A percentile compares a stretch with the other conserved stretches of the same genome.
Conservation (phyloP, 2,797 vertebrate genomes). For the Crenichthys baileyi region DNA sequence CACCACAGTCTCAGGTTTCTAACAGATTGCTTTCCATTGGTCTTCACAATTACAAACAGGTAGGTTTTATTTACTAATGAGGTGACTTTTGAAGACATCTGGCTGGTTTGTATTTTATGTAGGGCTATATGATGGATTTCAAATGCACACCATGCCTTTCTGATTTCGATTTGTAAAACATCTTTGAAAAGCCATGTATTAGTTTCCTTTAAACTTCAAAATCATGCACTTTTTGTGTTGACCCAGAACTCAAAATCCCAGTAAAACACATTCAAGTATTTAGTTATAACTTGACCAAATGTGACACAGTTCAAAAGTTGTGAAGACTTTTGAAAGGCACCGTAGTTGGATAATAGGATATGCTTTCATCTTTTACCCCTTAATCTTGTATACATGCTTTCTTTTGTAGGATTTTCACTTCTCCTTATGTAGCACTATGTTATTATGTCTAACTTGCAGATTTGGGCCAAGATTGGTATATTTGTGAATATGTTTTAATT, state of each 20-base stretch:
- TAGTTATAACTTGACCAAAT: not conserved
- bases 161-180: not conserved
- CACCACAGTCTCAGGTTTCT: not conserved
- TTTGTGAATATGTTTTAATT: not conserved
- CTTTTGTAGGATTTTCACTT: not conserved
- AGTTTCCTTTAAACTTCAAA: not conserved
- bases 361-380: not conserved
- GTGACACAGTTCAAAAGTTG: not conserved
- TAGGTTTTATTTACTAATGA: not conserved
- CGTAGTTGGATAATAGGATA: not conserved
- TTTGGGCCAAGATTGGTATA: not conserved
- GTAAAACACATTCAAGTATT: not conserved
- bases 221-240: not conserved
- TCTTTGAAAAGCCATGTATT: not conserved
- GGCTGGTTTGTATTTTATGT: not conserved
- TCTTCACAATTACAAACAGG: not conserved
- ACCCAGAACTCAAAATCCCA: not conserved
- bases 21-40: not conserved
- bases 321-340: not conserved
- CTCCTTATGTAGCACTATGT: not conserved
- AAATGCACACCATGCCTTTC: not conserved
- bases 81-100: not conserved
- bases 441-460: slow-evolving; percentile 1
- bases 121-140: too few relatives aligned
- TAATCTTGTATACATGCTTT: not conserved